phyloP scores from a whole-genome alignment of 2,113 vertebrate species.

The Coracopsis vasa region DNA sequence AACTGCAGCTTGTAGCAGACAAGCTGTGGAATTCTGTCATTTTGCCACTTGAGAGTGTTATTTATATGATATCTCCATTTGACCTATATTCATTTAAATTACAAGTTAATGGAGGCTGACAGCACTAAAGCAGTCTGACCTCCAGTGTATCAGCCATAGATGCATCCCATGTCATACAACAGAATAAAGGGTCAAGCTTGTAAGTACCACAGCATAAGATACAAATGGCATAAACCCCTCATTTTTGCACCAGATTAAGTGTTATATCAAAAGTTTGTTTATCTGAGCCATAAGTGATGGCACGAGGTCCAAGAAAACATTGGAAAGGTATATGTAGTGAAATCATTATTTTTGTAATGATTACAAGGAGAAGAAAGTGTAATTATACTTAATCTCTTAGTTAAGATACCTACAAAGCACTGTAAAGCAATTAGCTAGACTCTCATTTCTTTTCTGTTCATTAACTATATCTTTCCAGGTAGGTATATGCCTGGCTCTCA shows the following conservation, averaged over 20 bases:
- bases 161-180: neutral
- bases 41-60: neutral
- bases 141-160: neutral
- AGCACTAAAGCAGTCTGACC: neutral
- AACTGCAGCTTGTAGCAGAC: neutral
- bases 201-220: neutral
- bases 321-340: neutral
- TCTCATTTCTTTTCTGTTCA: neutral
- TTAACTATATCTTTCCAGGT: neutral
- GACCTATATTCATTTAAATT: neutral
- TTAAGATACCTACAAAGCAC: neutral
- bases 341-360: neutral
- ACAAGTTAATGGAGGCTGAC: neutral
- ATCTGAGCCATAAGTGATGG: neutral
- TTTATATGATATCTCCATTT: neutral
- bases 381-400: neutral
- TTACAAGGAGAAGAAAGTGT: neutral
- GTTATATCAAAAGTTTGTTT: neutral
- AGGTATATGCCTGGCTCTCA: neutral
- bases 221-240: neutral
- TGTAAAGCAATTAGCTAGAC: neutral
- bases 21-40: neutral
- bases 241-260: neutral
- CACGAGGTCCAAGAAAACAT: neutral
- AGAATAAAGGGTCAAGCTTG: neutral